Evolutionary conservation across 2,888 invertebrate genomes (phyloP).

Genomic region (Dasysyrphus albostriatus): DNA sequence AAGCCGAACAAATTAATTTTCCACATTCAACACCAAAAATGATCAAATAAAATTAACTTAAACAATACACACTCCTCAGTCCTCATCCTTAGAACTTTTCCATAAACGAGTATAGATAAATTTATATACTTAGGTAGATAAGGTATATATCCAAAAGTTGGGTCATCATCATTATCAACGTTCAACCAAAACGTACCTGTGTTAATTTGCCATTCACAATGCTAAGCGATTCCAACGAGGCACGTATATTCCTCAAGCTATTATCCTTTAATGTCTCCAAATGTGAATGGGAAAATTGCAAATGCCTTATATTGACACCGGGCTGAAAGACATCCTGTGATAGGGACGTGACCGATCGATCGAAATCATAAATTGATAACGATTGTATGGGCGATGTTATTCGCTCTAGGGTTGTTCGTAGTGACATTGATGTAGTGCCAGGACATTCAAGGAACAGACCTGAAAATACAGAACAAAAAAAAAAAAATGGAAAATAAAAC

Average conservation of each 20-base stretch:
- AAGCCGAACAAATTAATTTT: conserved; percentile 39
- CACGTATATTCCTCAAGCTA: conserved; percentile 88
- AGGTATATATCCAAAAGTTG: background rate
- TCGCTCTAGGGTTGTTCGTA: conserved; percentile 89
- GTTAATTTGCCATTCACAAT: conserved; percentile 89
- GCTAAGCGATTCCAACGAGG: conserved; percentile 91
- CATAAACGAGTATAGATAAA: background rate
- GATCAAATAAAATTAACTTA: conserved; percentile 35
- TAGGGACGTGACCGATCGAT: conserved; percentile 90
- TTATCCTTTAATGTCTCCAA: conserved; percentile 90
- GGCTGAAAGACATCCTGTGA: conserved; percentile 90
- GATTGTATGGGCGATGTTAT: conserved; percentile 91
- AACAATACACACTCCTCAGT: conserved; percentile 20
- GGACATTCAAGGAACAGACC: conserved; percentile 95
- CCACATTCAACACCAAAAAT: conserved; percentile 13
- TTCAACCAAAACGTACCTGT: conserved; percentile 80
- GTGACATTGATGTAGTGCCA: conserved; percentile 90
- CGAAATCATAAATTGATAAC: conserved; percentile 94
- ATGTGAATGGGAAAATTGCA: conserved; percentile 91
- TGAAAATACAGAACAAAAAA: conserved; percentile 82
- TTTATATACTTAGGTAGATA: background rate
- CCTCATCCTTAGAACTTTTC: background rate
- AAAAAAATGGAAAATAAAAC: background rate
- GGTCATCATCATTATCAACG: conserved; percentile 22
- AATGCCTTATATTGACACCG: conserved; percentile 87